phyloP scores from a whole-genome alignment of 2,888 invertebrate genomes.

The Parelbella ahira region DNA sequence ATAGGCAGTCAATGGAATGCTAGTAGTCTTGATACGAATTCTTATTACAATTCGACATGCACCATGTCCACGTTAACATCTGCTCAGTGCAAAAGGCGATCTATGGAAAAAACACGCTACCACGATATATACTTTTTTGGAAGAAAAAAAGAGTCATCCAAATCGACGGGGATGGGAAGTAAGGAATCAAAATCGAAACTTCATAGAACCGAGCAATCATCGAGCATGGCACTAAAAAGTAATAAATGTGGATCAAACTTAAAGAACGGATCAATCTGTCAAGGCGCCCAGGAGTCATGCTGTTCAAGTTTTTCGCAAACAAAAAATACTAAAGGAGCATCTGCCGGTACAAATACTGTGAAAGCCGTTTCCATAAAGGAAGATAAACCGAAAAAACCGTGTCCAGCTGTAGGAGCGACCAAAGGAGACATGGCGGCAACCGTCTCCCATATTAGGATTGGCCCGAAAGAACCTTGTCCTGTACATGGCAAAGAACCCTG shows the following conservation, averaged over 20 bases:
- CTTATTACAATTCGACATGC: slow-evolving; percentile 37
- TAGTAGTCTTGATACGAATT: slow-evolving; percentile 25
- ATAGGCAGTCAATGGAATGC: slow-evolving; percentile 6
- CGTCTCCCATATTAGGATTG: slow-evolving; percentile 62
- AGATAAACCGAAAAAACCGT: slow-evolving; percentile 37
- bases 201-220: slow-evolving; percentile 32
- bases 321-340: slow-evolving; percentile 33
- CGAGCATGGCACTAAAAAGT: slow-evolving; percentile 28
- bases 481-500: slow-evolving; percentile 53
- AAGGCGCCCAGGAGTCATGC: too few relatives aligned
- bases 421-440: slow-evolving; percentile 58
- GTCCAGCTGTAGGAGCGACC: slow-evolving; percentile 38
- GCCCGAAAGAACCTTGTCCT: slow-evolving; percentile 55
- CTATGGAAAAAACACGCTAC: slow-evolving; percentile 32
- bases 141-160: slow-evolving; percentile 42
- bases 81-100: slow-evolving; percentile 27
- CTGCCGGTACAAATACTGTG: slow-evolving; percentile 37
- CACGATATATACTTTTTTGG: slow-evolving; percentile 60
- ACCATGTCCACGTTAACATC: slow-evolving; percentile 33
- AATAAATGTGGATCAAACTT: slow-evolving; percentile 23
- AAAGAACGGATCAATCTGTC: too few relatives aligned
- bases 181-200: slow-evolving; percentile 33
- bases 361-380: slow-evolving; percentile 56
- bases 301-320: too few relatives aligned
- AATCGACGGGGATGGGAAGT: slow-evolving; percentile 54